A percentile compares a stretch with the other conserved stretches of the same genome.
Evolutionary conservation across 2,888 invertebrate species (phyloP).

Genomic region (Harmothoe impar): DNA sequence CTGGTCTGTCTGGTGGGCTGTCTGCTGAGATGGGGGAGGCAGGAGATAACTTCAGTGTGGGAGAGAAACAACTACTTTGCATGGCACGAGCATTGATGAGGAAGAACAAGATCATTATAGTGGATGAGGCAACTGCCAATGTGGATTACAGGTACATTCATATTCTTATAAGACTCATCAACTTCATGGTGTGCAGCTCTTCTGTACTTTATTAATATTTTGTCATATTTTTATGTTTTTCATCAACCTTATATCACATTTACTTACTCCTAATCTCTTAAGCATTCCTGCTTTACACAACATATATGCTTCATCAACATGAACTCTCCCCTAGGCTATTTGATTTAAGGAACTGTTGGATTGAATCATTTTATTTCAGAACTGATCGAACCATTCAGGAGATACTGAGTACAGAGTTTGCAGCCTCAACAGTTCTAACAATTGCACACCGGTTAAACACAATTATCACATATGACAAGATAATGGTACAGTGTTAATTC

Average conservation of each 20-base stretch:
- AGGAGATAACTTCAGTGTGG: conserved; percentile 42
- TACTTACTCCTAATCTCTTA: no score
- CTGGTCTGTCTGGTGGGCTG: neutral
- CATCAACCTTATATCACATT: no score
- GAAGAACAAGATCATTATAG: neutral
- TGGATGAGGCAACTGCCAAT: conserved; percentile 50
- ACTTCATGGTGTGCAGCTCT: neutral
- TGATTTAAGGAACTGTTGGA: no score
- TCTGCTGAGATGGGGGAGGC: conserved; percentile 37
- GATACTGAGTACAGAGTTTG: neutral
- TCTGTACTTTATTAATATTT: no score
- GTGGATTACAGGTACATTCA: neutral
- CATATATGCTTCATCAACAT: no score
- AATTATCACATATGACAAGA: conserved; percentile 7
- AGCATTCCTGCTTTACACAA: no score
- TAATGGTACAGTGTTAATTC: conserved; percentile 30
- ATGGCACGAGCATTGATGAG: conserved; percentile 46
- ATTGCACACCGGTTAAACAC: conserved; percentile 36
- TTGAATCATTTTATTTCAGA: neutral
- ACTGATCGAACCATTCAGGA: conserved; percentile 3
- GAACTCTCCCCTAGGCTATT: no score
- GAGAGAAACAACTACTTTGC: conserved; percentile 45
- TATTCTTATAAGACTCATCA: no score
- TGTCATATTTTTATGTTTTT: no score
- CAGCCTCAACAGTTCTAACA: neutral